phyloP scores from a whole-genome alignment of 92 coral and sea anemone genomes.

The Parazoanthus swiftii region DNA sequence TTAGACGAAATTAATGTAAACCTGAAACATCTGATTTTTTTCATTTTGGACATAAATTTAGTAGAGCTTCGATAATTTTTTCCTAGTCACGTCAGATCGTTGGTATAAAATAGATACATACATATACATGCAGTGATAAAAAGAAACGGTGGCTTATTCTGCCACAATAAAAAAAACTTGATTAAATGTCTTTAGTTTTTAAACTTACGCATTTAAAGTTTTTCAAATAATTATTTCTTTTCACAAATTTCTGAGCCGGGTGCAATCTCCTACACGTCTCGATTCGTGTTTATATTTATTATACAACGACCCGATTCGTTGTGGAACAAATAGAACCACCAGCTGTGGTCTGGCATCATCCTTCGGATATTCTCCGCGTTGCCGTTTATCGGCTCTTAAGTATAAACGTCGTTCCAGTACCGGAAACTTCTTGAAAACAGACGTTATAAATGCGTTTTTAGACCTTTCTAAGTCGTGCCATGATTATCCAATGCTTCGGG shows the following conservation, averaged over 20 bases:
- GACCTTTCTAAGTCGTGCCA: too few relatives aligned
- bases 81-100: constrained; percentile 29
- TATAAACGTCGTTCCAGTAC: background rate
- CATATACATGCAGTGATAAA: background rate
- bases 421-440: background rate
- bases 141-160: background rate
- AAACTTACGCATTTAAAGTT: background rate
- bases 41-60: background rate
- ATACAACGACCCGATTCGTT: background rate
- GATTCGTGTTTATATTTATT: background rate
- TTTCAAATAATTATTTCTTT: background rate
- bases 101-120: background rate
- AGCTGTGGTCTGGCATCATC: constrained; percentile 27
- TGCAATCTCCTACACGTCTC: background rate
- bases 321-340: constrained; percentile 17
- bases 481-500: background rate
- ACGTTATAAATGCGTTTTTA: background rate
- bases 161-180: background rate
- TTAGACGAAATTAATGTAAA: constrained; percentile 20
- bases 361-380: background rate
- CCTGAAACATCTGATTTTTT: background rate
- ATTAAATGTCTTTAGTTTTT: background rate
- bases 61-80: constrained; percentile 27
- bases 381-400: background rate
- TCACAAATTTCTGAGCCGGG: background rate